Evolutionary conservation across 2,888 invertebrate genomes (phyloP), one percentile per base, ranked within the genome.

Genomic region (Caenorhabditis sinica): DNA sequence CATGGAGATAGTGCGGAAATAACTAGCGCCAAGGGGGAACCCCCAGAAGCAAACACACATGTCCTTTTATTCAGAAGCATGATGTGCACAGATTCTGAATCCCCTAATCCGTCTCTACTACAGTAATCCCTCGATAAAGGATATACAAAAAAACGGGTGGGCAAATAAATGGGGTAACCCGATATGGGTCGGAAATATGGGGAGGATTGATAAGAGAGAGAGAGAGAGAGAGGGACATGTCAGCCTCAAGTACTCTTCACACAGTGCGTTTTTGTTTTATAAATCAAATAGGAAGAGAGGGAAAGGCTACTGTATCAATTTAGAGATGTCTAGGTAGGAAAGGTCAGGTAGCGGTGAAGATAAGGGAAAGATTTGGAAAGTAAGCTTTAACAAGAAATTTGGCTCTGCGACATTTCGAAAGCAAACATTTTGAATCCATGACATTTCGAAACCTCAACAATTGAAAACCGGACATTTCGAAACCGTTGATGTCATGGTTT

Each of bases 171-270:
- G n/a, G n/a, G 56, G 76, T 77, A 77, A 77, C 77, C 77, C 69
- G 77, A 77, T 45, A 69, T 33, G 17, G 17, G 51, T 43, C 75
- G 33, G 60, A 60, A n/a, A n/a, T n/a, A n/a, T n/a, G n/a, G n/a
- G n/a, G n/a, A n/a, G n/a, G n/a, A n/a, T 43, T 76, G 76, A 76
- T 76, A 76, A 76, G 60, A 76, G 60, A 15, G 30, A 28, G 20
- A 40, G 49, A 49, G 60, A n/a, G n/a, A n/a, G n/a, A n/a, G n/a
- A n/a, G n/a, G n/a, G n/a, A n/a, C n/a, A n/a, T 77, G 77, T 77
- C 77, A 77, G n/a, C 61, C 77, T 77, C 69, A 51, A 77, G 77
- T 69, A 61, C 77, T 77, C 77, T 77, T 69, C 77, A 69, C 77
- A 77, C 60, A n/a, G n/a, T n/a, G 49, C 36, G 20, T 56, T 56